Percentiles rank a stretch among this genome's conserved stretches.
These are phyloP conservation scores for Lasioglossum vierecki DNA, from an alignment of 2,888 invertebrate species.

Conservation along the genomic window DNA sequence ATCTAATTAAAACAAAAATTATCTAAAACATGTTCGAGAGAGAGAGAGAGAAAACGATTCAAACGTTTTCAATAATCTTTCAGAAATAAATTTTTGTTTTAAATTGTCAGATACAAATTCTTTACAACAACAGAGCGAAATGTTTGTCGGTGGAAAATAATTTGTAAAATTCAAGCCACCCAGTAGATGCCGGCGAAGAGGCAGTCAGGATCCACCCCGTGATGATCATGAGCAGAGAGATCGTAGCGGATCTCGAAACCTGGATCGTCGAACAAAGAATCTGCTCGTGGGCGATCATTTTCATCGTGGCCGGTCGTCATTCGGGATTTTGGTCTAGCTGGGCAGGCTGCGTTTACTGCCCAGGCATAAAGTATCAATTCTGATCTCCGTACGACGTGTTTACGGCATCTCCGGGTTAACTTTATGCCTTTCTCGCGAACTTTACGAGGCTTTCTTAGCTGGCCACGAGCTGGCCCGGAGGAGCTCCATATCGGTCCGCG, in stretches of 20 bases:
- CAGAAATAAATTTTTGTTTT: background rate
- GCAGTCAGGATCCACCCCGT: background rate
- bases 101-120: background rate
- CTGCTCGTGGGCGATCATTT: constrained; percentile 38
- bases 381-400: constrained; percentile 74
- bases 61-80: background rate
- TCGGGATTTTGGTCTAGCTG: constrained; percentile 56
- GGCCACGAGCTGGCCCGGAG: constrained; percentile 59
- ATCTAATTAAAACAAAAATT: too few relatives aligned
- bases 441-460: constrained; percentile 70
- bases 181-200: background rate
- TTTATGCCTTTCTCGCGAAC: constrained; percentile 73
- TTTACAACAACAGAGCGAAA: background rate
- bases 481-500: constrained; percentile 36
- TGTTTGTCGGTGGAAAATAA: background rate
- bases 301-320: constrained; percentile 28
- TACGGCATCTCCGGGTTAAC: constrained; percentile 68
- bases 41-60: too few relatives aligned
- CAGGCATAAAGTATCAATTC: constrained; percentile 77
- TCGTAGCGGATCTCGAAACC: constrained; percentile 16
- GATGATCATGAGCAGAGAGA: background rate
- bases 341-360: constrained; percentile 66
- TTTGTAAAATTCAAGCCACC: constrained; percentile 7
- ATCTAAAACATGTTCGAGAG: too few relatives aligned
- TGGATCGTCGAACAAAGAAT: constrained; percentile 28